Evolutionary conservation across 2,888 invertebrate species (phyloP).

Genomic region (Crioceris asparagi): DNA sequence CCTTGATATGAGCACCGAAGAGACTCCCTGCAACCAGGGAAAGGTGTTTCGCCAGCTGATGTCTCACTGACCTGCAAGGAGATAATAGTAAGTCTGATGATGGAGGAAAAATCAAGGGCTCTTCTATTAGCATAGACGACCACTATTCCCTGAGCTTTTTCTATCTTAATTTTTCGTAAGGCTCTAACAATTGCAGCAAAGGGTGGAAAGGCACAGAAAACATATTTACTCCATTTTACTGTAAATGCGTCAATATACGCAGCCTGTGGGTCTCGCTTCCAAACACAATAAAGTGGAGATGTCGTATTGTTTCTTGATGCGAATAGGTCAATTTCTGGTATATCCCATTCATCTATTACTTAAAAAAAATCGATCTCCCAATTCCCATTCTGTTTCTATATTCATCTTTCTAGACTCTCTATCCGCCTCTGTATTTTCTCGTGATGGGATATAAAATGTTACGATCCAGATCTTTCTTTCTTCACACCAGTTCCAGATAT

Average conservation of each 20-base stretch:
- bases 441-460: conserved; percentile 10
- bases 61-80: background rate
- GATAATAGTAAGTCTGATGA: conserved; percentile 3
- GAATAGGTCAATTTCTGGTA: conserved; percentile 14
- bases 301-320: conserved; percentile 11
- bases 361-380: conserved; percentile 4
- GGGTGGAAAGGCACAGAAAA: conserved; percentile 17
- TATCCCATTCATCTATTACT: conserved; percentile 6
- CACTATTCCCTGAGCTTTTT: conserved; percentile 2
- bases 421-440: conserved; percentile 11
- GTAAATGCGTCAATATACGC: conserved; percentile 14
- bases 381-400: conserved; percentile 12
- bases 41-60: conserved; percentile 1
- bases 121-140: background rate
- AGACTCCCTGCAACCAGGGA: conserved; percentile 17
- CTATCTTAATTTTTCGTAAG: conserved; percentile 5
- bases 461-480: conserved; percentile 11
- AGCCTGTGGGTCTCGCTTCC: conserved; percentile 11
- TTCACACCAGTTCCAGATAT: conserved; percentile 15
- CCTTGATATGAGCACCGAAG: conserved; percentile 14
- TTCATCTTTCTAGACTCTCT: conserved; percentile 6
- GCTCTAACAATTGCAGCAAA: conserved; percentile 8
- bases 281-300: conserved; percentile 12
- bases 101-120: background rate
- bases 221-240: conserved; percentile 9